A percentile compares a stretch with the other conserved stretches of the same genome.
These are phyloP conservation scores for Acanthosoma haemorrhoidale DNA, from an alignment of 2,888 invertebrate species.

Conservation along the genomic window DNA sequence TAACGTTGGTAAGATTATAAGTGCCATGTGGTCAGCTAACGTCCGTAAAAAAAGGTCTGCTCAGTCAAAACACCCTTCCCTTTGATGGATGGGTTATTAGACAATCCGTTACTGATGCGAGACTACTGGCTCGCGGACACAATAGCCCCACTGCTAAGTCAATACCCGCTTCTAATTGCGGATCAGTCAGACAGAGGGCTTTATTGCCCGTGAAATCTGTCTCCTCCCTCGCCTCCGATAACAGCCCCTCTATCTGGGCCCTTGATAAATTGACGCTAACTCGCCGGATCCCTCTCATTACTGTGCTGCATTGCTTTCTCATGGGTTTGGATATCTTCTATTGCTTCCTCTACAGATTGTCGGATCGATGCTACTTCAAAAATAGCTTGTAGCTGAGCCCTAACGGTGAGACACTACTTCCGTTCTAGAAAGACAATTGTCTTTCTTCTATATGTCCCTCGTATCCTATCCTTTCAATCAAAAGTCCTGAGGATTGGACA, in stretches of 20 bases:
- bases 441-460: too few relatives aligned
- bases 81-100: not conserved
- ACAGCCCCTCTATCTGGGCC: not conserved
- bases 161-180: not conserved
- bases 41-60: not conserved
- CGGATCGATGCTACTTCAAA: too few relatives aligned
- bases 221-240: not conserved
- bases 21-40: not conserved
- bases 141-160: not conserved
- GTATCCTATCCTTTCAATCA: too few relatives aligned
- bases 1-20: not conserved
- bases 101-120: not conserved
- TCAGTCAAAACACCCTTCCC: not conserved
- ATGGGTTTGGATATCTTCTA: too few relatives aligned
- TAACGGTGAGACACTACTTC: too few relatives aligned
- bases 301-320: too few relatives aligned
- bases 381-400: too few relatives aligned
- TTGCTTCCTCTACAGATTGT: too few relatives aligned
- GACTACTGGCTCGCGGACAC: not conserved
- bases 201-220: not conserved
- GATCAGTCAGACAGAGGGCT: not conserved
- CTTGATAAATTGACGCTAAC: not conserved
- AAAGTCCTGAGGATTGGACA: too few relatives aligned
- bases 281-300: too few relatives aligned
- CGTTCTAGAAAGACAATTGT: too few relatives aligned